Conservation (phyloP, 1,140 invertebrate genomes). For the Latrodectus geometricus region DNA sequence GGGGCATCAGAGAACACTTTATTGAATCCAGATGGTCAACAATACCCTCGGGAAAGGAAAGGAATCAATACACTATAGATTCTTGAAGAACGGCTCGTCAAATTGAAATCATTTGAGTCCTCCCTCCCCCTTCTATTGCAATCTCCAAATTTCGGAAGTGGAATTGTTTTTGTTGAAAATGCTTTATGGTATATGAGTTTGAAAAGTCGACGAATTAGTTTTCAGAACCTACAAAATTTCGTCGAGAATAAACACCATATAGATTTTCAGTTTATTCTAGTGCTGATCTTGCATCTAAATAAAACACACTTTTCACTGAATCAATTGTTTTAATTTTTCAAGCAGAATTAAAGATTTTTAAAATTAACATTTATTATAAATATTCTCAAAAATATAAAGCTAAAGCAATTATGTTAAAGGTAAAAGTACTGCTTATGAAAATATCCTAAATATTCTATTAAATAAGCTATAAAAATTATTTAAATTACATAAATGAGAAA, state of each 20-base stretch:
- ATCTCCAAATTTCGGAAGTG: not conserved
- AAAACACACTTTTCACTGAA: no score
- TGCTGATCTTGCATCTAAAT: no score
- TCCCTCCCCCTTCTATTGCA: not conserved
- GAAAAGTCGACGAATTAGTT: not conserved
- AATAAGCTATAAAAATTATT: no score
- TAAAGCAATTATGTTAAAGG: no score
- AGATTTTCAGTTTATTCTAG: no score
- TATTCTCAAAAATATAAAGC: no score
- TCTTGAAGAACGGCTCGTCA: not conserved
- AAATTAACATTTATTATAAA: no score
- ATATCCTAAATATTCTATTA: no score
- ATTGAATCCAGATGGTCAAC: conserved; percentile 50
- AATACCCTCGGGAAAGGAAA: not conserved
- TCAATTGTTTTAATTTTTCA: no score
- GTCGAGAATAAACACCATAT: not conserved
- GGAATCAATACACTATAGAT: conserved; percentile 9
- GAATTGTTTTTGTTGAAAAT: conserved; percentile 35
- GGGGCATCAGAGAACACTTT: conserved; percentile 8
- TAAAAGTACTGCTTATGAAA: no score
- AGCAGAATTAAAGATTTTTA: no score
- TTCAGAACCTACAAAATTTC: not conserved
- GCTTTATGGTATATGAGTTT: conserved; percentile 27
- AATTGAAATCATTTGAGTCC: conserved; percentile 32
- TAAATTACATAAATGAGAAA: no score